Evolutionary conservation across 2,113 vertebrate genomes (phyloP), one percentile per base, ranked within the genome.

Genomic region (Meriones unguiculatus): DNA sequence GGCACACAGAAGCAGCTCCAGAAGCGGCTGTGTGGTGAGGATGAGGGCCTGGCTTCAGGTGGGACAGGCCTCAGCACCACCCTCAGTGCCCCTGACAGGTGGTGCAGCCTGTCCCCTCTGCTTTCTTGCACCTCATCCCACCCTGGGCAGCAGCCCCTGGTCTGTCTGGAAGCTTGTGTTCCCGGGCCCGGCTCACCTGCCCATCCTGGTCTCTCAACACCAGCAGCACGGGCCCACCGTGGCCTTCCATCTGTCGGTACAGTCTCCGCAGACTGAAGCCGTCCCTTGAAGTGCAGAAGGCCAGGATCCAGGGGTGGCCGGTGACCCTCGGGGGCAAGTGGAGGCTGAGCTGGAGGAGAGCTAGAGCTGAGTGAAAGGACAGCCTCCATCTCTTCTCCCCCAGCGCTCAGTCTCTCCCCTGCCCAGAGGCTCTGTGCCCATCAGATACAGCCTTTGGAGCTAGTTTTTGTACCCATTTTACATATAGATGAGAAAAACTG

Each of bases 201-300:
- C 97, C 96, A 32, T 98, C 98, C 92, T 97, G 96, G 77, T 99
- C 99, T 97, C 97, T 98, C 57, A 99, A 88, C 24, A 97, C 87
- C 89, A 98, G 91, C 70, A 99, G 96, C 73, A 97, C 98, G 0
- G 98, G 98, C 85, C 97, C 97, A 1, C 97, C 97, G 93, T 96
- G 94, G 15, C 96, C 95, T 80, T 95, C 97, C 98, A 98, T 98
- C 78, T 95, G 98, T 96, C 98, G 97, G 97, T 99, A 99, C 95
- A 98, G 98, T 24, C 97, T 98, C 94, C 95, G 98, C 94, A 99
- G 98, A 67, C 98, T 98, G 92, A 98, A 99, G 72, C 98, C 98
- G 0, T 99, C 98, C 41, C 95, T 98, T 1, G 97, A 95, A 0
- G 98, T 98, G 82, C 97, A 97, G 93, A 98, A 99, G 41, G 87